Evolutionary conservation across 2,113 vertebrate genomes (phyloP), one percentile per base, ranked within the genome.

Genomic region (Poecilia latipinna): DNA sequence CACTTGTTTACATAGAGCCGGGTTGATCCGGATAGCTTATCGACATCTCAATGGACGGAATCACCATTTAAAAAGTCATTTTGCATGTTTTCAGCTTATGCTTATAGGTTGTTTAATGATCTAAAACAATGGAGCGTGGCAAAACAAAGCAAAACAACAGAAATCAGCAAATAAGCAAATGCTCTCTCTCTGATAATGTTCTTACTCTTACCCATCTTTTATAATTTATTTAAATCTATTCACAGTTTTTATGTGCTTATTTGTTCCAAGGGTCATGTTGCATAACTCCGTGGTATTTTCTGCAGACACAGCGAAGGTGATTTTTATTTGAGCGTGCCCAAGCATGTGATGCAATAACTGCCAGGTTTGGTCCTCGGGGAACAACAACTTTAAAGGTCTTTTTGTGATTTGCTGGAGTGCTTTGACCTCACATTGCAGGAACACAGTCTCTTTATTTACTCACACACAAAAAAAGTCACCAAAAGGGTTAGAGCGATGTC

Each of bases 201-300:
- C 65, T 68, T 65, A 26, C 68, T 65, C 2, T 37, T 1, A 1
- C 31, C 48, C 42, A 57, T 17, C 4, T 35, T 57, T 67, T 24
- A 75, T 65, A 35, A 77, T 66, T 77, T 29, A 72, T 60, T 62
- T 19, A 48, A n/a, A 35, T 77, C 64, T 26, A 26, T 77, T 80
- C 68, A 60, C 29, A n/a, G 17, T 61, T 48, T 15, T 48, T 48
- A 48, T 48, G 72, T 67, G 78, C 74, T 73, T 82, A 61, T 84
- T 74, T 86, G 82, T 81, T 82, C 78, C 37, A 4, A 75, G 68
- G 10, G 4, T 75, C 66, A 85, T 69, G 66, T 91, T 91, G 90
- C 80, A 87, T 80, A 91, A 91, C 80, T 74, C 2, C 2, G 12
- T 83, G 82, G 68, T 69, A 87, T 90, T 89, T 90, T 88, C 70